Percentiles rank a stretch among this genome's conserved stretches.
phyloP scores from a whole-genome alignment of 2,113 vertebrate species.

The Antidorcas marsupialis region DNA sequence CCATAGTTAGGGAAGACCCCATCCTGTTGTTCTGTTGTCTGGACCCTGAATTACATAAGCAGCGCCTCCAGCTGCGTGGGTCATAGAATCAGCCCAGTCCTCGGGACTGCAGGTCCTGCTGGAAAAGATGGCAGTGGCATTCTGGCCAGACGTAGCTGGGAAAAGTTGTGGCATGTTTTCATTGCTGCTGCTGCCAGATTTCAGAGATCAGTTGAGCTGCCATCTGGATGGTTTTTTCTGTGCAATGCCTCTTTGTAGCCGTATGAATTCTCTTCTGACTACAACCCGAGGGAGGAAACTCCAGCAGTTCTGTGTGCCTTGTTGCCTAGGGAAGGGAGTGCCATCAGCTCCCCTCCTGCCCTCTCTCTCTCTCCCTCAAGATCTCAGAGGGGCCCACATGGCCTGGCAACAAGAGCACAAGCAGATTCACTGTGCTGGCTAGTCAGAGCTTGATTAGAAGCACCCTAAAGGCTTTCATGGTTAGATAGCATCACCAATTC shows the following conservation, averaged over 20 bases:
- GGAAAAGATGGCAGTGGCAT: background rate
- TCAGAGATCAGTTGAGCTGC: background rate
- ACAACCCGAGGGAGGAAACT: background rate
- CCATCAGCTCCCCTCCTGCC: background rate
- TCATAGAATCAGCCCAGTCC: background rate
- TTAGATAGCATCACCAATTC: background rate
- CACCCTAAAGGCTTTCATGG: background rate
- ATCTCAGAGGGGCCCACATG: background rate
- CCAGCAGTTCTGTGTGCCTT: background rate
- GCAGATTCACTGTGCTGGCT: background rate
- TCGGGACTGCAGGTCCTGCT: background rate
- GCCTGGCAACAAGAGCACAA: background rate
- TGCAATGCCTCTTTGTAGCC: background rate
- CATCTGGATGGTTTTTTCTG: background rate
- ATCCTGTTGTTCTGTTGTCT: fast-evolving
- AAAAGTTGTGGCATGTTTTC: background rate
- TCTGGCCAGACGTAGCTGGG: background rate
- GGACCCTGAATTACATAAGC: background rate
- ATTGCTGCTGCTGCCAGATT: background rate
- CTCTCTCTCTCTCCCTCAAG: background rate
- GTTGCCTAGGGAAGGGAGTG: background rate
- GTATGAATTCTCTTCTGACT: background rate
- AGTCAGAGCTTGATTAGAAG: background rate
- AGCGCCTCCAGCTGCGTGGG: background rate
- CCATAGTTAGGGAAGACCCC: background rate